Evolutionary conservation across 2,888 invertebrate genomes (phyloP), one percentile per base, ranked within the genome.

Genomic region (Carpatolechia fugitivella): DNA sequence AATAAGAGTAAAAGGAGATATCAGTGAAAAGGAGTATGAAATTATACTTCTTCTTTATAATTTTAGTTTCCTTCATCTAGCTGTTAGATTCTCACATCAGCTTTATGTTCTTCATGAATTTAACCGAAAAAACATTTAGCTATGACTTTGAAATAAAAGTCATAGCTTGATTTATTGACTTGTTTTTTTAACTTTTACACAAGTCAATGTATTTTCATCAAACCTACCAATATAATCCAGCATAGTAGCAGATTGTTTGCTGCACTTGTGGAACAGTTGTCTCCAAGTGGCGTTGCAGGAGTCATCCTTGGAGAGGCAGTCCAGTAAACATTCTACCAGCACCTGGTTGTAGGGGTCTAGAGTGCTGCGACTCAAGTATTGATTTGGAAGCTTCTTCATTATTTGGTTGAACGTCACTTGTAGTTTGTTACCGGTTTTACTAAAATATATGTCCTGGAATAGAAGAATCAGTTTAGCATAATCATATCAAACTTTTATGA

Each of bases 221-320:
- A 44, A 77, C 81, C 81, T 74, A 92, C 92, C 86, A 65, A 91
- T 90, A 77, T 88, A 91, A 59, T 89, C 90, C 33, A 95, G 84
- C 48, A 95, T 78, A 18, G 93, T 85, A 36, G 93, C 93, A 16
- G 95, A 94, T 68, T 93, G 93, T 56, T 91, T 89, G 18, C 93
- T 87, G 69, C 94, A 91, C 70, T 93, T 94, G 30, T 91, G 81
- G 79, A 95, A 94, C 50, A 93, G 77, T 65, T 93, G 93, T 66
- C 91, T 90, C 95, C 95, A 95, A 0, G 91, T 90, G 47, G 91
- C 91, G 64, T 93, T 93, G 66, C 93, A 93, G 0, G 92, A 92
- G 59, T 91, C 91, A 62, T 95, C 95, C 51, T 84, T 82, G 20
- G 76, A 76, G 38, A 95, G 81, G 70, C 94, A 94, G 58, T 91